These are phyloP conservation scores for Aplysia californica DNA, from an alignment of 1,140 invertebrate species.

Conservation along the genomic window DNA sequence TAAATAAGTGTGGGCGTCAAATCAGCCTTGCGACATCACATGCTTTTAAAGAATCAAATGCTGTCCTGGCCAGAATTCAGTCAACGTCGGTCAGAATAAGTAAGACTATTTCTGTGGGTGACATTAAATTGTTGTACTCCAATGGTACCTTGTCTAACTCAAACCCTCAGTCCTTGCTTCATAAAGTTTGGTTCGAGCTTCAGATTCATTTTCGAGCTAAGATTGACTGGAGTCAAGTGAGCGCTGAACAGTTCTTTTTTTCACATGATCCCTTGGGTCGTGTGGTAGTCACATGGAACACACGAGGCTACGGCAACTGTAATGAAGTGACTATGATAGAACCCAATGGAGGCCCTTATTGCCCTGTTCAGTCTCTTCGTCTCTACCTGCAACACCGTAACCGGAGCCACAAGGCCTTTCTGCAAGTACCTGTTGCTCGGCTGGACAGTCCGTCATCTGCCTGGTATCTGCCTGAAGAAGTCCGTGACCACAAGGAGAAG, in stretches of 20 bases:
- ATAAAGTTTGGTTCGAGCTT: slow-evolving; percentile 37
- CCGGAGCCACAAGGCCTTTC: not conserved
- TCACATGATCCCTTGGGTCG: not conserved
- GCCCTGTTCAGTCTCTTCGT: slow-evolving; percentile 31
- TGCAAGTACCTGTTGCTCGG: slow-evolving; percentile 11
- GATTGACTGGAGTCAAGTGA: slow-evolving; percentile 22
- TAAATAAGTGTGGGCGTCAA: slow-evolving; percentile 6
- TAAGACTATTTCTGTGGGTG: not conserved
- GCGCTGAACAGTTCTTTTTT: slow-evolving; percentile 19
- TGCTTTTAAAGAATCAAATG: slow-evolving; percentile 20
- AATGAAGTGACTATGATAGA: slow-evolving; percentile 14
- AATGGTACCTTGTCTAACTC: slow-evolving; percentile 16
- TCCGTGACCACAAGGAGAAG: slow-evolving; percentile 24
- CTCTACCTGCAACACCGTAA: slow-evolving; percentile 27
- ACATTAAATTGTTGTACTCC: slow-evolving; percentile 21
- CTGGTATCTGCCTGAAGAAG: slow-evolving; percentile 27
- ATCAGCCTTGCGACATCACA: slow-evolving; percentile 18
- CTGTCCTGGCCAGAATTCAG: slow-evolving; percentile 7
- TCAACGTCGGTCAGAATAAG: slow-evolving; percentile 7
- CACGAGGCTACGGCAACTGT: slow-evolving; percentile 10
- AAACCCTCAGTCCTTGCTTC: slow-evolving; percentile 28
- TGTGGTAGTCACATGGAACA: slow-evolving; percentile 18
- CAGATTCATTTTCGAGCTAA: slow-evolving; percentile 33
- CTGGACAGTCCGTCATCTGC: not conserved
- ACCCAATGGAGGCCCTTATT: slow-evolving; percentile 16